Evolutionary conservation across 2,888 invertebrate species (phyloP).

Genomic region (Sussaba pulchella): DNA sequence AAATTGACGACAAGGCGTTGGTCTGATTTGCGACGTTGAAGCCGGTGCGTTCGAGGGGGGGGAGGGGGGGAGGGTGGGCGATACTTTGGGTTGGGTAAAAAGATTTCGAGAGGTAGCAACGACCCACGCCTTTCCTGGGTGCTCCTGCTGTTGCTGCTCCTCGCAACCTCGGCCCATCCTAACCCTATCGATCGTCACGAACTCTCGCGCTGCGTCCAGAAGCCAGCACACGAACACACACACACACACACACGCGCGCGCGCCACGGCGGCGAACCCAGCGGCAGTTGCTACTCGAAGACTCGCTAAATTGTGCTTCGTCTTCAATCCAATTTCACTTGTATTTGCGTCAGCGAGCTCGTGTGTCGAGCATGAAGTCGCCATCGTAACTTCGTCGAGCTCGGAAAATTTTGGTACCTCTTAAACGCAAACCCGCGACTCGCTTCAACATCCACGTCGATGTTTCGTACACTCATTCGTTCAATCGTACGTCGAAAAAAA

Average conservation of each 20-base stretch:
- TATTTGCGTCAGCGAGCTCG: conserved; percentile 12
- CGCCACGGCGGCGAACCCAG: not conserved
- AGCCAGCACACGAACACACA: conserved; percentile 33
- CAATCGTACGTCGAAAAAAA: too few relatives aligned
- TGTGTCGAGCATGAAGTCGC: conserved; percentile 8
- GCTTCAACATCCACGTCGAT: not conserved
- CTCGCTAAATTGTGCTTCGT: conserved; percentile 41
- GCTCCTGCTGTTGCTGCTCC: conserved; percentile 32
- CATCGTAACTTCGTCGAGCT: not conserved
- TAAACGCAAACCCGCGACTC: not conserved
- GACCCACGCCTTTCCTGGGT: conserved; percentile 14
- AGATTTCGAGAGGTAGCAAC: conserved; percentile 29
- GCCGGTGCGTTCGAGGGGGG: not conserved
- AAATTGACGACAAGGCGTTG: not conserved
- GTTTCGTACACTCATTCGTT: too few relatives aligned
- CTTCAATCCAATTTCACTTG: conserved; percentile 15
- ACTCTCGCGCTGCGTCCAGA: conserved; percentile 57
- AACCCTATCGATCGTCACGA: conserved; percentile 62
- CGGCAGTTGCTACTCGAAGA: conserved; percentile 37
- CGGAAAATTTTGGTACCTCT: not conserved
- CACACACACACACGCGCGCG: too few relatives aligned
- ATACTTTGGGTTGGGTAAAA: not conserved
- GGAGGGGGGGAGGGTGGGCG: too few relatives aligned
- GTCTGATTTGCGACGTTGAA: not conserved
- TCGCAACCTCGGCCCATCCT: conserved; percentile 45